Percentiles rank a stretch among this genome's conserved stretches.
Conservation (phyloP, 2,888 invertebrate species). For the Lasiommata megera region DNA sequence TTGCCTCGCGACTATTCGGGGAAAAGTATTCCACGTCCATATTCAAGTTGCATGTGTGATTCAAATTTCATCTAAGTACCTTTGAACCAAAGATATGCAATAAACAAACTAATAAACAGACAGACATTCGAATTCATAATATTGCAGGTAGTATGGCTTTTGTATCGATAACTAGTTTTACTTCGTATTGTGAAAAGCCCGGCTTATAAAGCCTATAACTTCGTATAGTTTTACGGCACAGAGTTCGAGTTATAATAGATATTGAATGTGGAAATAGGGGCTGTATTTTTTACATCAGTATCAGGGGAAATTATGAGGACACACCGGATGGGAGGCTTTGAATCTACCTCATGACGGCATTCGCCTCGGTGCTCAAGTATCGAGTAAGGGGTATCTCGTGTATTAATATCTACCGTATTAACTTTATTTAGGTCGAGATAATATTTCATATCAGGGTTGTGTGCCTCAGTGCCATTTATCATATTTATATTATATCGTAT, state of each 20-base stretch:
- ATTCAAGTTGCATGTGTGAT: too few species aligned
- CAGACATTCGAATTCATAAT: too few species aligned
- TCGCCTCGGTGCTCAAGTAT: slow-evolving; percentile 16
- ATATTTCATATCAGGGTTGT: slow-evolving; percentile 7
- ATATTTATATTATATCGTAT: neutral
- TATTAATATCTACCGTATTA: slow-evolving; percentile 10
- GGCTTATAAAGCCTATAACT: too few species aligned
- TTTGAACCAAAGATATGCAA: too few species aligned
- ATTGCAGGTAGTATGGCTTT: too few species aligned
- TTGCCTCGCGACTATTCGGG: too few species aligned
- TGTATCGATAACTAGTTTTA: too few species aligned
- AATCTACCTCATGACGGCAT: slow-evolving; percentile 23
- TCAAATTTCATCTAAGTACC: too few species aligned
- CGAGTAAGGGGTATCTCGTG: slow-evolving; percentile 7
- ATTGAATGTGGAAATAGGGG: slow-evolving; percentile 12
- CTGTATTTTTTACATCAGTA: slow-evolving; percentile 35
- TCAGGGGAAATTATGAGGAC: slow-evolving; percentile 44
- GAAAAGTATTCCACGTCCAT: too few species aligned
- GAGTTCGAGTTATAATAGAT: slow-evolving; percentile 10
- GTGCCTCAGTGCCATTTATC: neutral
- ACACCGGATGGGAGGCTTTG: slow-evolving; percentile 26
- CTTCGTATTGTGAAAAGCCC: neutral
- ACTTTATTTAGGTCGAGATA: slow-evolving; percentile 9
- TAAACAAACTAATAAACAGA: too few species aligned
- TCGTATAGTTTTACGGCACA: neutral